Evolutionary conservation across 2,888 invertebrate genomes (phyloP).

Genomic region (Seladonia tumulorum): DNA sequence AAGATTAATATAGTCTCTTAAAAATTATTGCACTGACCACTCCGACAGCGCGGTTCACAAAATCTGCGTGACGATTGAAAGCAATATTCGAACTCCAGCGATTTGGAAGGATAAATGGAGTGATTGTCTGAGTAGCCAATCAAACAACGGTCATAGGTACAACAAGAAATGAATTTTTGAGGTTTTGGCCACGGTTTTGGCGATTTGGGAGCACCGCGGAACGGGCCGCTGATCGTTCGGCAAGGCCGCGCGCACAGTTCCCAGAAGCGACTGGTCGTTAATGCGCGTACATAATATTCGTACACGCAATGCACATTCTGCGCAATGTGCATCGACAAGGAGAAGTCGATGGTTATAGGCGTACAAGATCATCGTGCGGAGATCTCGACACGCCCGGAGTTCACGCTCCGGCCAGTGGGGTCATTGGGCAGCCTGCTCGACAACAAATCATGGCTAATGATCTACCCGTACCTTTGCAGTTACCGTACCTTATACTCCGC

Average conservation of each 20-base stretch:
- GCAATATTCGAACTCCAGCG: no score
- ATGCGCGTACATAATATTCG: slow-evolving; percentile 54
- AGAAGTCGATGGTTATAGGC: slow-evolving; percentile 72
- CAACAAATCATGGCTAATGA: slow-evolving; percentile 85
- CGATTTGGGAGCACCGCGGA: neutral
- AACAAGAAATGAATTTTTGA: neutral
- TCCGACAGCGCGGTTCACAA: neutral
- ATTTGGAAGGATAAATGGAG: no score
- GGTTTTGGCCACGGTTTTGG: neutral
- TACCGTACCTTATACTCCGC: slow-evolving; percentile 76
- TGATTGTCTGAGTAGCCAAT: no score
- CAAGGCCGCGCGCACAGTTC: neutral
- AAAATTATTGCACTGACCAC: neutral
- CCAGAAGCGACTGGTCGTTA: slow-evolving; percentile 57
- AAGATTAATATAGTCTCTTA: neutral
- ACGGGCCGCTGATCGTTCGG: neutral
- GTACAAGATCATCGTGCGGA: slow-evolving; percentile 73
- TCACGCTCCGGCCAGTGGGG: slow-evolving; percentile 80
- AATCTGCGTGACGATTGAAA: neutral
- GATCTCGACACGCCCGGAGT: slow-evolving; percentile 78
- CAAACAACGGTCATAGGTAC: no score
- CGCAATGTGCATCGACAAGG: slow-evolving; percentile 57
- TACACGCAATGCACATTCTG: slow-evolving; percentile 40
- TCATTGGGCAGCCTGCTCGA: slow-evolving; percentile 84
- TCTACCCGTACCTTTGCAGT: slow-evolving; percentile 81